Base-by-base conservation (phyloP, 2,888 invertebrate species). In the Melanargia galathea region DNA sequence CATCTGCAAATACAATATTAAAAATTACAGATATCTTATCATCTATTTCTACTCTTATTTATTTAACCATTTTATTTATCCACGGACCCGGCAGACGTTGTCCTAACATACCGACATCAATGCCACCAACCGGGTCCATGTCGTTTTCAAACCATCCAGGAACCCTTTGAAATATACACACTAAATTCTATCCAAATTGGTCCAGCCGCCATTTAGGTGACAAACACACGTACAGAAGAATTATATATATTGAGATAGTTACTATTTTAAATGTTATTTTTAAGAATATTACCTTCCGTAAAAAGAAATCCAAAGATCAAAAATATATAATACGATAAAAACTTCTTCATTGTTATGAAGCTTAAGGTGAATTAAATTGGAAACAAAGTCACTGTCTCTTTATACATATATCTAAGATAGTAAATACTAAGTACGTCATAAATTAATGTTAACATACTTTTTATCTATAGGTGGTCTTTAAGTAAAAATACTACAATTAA, bases 271-370 rank as follows among this genome's bases (percentile, higher is more conserved):
- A n/a, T n/a, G n/a, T n/a, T n/a, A n/a, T n/a, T n/a, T n/a, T n/a
- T n/a, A n/a, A n/a, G 5, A 43, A 43, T 11, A 11, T 48, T 48
- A 49, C 49, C 49, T 49, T 49, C 30, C 13, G n/a, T 49, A 49
- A 49, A 11, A 30, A 26, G 2, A 26, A 49, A 30, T 16, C 49
- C 30, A 49, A 49, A 30, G 30, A 30, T 49, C 8, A 49, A 7
- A 49, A 49, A 16, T 49, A 5, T 16, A 10, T 7, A 10, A 10
- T 7, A 10, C 7, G 30, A 16, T 16, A 3, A 7, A 49, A 49
- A 30, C 10, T 30, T 49, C 49, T 49, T 22, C 49, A 49, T 49
- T 16, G 26, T 26, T 30, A 30, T 16, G 26, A 16, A 6, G 11
- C 3, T 49, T 8, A 26, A 16, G 26, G 22, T 26, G 30, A 16